Percentiles rank a stretch among this genome's conserved stretches.
phyloP scores from a whole-genome alignment of 2,113 vertebrate genomes.

The Dendrocopos noguchii region DNA sequence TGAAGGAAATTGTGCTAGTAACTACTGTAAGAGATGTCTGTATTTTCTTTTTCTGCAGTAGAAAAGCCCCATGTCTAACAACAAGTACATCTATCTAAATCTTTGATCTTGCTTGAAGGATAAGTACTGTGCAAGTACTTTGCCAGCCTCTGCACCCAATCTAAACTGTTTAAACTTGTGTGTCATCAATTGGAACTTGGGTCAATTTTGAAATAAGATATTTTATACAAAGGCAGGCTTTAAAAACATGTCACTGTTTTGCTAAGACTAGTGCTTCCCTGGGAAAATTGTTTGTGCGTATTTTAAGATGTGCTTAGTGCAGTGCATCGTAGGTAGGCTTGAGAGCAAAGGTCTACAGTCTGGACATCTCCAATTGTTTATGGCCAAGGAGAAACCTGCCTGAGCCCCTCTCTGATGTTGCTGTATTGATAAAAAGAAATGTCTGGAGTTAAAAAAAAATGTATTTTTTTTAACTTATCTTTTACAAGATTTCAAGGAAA shows the following conservation, averaged over 20 bases:
- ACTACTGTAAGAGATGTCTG: neutral
- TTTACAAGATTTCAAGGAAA: neutral
- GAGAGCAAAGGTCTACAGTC: neutral
- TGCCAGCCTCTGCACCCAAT: neutral
- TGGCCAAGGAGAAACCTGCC: fast-evolving
- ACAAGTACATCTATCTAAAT: neutral
- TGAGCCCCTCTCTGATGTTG: neutral
- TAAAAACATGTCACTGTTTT: neutral
- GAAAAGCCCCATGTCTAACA: neutral
- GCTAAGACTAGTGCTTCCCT: neutral
- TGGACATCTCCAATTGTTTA: neutral
- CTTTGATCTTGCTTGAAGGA: neutral
- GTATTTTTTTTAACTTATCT: neutral
- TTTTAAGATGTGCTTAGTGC: neutral
- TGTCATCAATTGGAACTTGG: neutral
- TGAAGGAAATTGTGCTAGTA: neutral
- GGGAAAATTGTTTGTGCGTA: neutral
- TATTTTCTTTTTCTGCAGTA: neutral
- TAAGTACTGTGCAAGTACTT: neutral
- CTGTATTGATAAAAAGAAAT: neutral
- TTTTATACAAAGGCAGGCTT: neutral
- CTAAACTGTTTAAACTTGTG: neutral
- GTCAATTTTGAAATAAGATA: neutral
- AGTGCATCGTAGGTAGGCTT: neutral
- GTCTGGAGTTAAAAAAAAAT: neutral